Evolutionary conservation across 2,113 vertebrate genomes (phyloP).

Genomic region (Mormyrus lacerda): DNA sequence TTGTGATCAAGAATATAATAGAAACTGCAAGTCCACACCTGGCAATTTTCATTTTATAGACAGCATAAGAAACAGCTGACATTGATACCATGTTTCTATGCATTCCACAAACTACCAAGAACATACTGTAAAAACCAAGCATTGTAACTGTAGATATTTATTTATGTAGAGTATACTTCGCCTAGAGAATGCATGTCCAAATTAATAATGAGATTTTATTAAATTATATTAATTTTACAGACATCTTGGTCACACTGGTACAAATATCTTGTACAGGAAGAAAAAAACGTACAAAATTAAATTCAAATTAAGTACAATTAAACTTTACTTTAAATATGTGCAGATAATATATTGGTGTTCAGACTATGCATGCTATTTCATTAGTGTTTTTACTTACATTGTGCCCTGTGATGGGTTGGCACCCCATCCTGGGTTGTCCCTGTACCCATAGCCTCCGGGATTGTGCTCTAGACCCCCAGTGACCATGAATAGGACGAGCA

Average conservation of each 20-base stretch:
- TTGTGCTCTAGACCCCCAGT: neutral
- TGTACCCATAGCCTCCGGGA: neutral
- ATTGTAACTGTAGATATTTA: neutral
- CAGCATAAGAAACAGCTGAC: neutral
- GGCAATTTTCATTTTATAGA: neutral
- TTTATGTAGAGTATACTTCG: neutral
- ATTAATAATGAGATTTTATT: neutral
- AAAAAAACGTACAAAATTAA: neutral
- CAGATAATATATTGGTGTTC: neutral
- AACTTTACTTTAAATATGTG: neutral
- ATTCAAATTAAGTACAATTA: neutral
- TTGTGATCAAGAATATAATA: neutral
- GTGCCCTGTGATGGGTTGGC: neutral
- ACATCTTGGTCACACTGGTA: neutral
- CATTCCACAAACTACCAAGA: neutral
- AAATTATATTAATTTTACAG: neutral
- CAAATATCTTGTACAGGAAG: neutral
- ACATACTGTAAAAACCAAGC: neutral
- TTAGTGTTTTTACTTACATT: neutral
- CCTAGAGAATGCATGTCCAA: neutral
- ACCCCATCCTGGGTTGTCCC: neutral
- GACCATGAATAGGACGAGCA: neutral
- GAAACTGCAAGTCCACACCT: neutral
- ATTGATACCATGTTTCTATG: neutral
- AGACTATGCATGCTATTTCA: neutral